Evolutionary conservation across 2,888 invertebrate genomes (phyloP).

Genomic region (Athripsodes cinereus): DNA sequence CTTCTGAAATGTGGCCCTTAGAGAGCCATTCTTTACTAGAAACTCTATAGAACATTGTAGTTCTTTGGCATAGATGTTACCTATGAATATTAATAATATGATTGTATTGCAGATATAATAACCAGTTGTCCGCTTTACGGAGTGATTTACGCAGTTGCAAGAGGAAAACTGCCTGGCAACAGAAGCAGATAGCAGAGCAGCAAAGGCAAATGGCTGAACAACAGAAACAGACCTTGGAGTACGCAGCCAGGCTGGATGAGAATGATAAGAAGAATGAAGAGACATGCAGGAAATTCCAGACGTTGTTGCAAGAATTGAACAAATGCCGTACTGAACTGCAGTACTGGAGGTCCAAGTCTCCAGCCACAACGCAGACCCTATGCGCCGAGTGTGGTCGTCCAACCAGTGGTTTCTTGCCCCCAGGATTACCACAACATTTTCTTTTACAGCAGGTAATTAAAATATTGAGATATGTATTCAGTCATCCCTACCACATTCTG

Average conservation of each 20-base stretch:
- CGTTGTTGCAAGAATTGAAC: constrained; percentile 79
- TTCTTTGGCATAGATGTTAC: no score
- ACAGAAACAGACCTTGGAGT: constrained; percentile 70
- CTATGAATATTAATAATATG: no score
- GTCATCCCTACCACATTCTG: no score
- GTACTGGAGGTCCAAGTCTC: constrained; percentile 86
- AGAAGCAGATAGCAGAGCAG: constrained; percentile 75
- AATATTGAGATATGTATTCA: no score
- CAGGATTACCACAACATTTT: constrained; percentile 33
- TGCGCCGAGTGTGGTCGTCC: constrained; percentile 66
- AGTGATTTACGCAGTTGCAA: constrained; percentile 76
- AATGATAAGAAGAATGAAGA: constrained; percentile 89
- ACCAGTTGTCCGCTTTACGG: constrained; percentile 70
- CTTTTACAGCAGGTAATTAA: constrained; percentile 30
- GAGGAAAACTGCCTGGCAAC: constrained; percentile 76
- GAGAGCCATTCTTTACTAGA: neutral
- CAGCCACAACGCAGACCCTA: constrained; percentile 60
- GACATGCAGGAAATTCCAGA: constrained; percentile 82
- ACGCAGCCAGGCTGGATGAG: constrained; percentile 79
- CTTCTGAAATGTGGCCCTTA: neutral
- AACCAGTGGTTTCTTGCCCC: constrained; percentile 1
- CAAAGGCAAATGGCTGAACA: constrained; percentile 67
- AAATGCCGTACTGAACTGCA: constrained; percentile 89
- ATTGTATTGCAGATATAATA: constrained; percentile 58
- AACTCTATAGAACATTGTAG: no score